Base-by-base conservation (phyloP, 2,113 vertebrate species). In the Bostrychus sinensis region DNA sequence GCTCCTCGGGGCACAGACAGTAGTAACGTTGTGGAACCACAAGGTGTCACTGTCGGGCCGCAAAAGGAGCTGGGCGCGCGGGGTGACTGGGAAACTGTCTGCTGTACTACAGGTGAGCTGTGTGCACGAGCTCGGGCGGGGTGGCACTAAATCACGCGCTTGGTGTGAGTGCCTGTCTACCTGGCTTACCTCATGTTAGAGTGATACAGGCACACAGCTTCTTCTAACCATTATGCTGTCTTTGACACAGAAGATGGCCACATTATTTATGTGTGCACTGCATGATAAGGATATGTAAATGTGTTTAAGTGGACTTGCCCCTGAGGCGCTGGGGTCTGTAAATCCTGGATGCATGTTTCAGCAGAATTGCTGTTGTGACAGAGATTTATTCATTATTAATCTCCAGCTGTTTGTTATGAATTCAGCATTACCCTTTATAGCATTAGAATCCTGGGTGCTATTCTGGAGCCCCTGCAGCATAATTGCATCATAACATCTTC, bases 1-100 rank as follows among this genome's bases (percentile, higher is more conserved):
- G 48, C 68, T 75, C 60, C 60, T 71, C 11, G 0, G 58, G 70
- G 43, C 77, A 42, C 1, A 1, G 8, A 50, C 17, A 77, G 17
- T 62, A 13, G 12, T 1, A 51, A 14, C 16, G 48, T 14, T 51
- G 48, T 28, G 11, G 7, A 46, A 56, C 87, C 91, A 87, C 85
- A 48, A 84, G 89, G 72, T 84, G 91, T 89, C 89, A 74, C 82
- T 90, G 84, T 83, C 51, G 78, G 34, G 53, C 72, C 4, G 46
- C 59, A 14, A 50, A 38, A 70, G 37, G 4, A 9, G 4, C 25
- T 20, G 41, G 51, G 36, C 13, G 13, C 19, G 41, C 72, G 51
- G 77, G 67, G 65, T 60, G 63, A n/a, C n/a, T n/a, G 37, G 64
- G 36, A 28, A 23, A 50, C 11, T 43, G 59, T 60, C 53, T 78